Conservation (phyloP, 2,113 vertebrate species). For the Coregonus clupeaformis region DNA sequence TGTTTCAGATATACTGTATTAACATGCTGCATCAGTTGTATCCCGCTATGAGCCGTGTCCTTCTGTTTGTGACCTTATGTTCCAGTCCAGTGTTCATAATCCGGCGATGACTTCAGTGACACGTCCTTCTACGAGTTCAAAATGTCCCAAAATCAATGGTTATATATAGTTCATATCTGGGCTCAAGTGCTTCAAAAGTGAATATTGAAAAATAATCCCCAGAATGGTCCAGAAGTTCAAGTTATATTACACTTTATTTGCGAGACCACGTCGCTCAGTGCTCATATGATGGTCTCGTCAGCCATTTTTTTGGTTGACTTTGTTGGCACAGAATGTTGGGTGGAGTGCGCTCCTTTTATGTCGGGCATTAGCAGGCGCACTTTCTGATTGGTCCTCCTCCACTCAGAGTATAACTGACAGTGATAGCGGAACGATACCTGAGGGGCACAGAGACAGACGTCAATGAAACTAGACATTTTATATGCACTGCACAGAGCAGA, state of each 20-base stretch:
- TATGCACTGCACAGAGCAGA: neutral
- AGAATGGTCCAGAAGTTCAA: neutral
- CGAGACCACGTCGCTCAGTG: neutral
- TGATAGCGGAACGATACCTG: conserved; percentile 95
- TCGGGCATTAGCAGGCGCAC: conserved; percentile 83
- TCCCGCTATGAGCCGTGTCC: conserved; percentile 66
- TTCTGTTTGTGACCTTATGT: conserved; percentile 42
- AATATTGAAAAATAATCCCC: neutral
- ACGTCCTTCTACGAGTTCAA: conserved; percentile 39
- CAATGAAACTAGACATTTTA: neutral
- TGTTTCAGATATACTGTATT: conserved; percentile 68
- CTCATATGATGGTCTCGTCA: conserved; percentile 88
- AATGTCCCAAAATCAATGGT: conserved; percentile 51
- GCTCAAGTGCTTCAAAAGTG: conserved; percentile 56
- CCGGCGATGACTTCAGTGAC: conserved; percentile 38
- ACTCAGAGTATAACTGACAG: conserved; percentile 93
- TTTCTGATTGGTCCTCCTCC: conserved; percentile 93
- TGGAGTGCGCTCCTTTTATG: conserved; percentile 69
- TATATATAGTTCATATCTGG: conserved; percentile 46
- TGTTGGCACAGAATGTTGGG: conserved; percentile 77
- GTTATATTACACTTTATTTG: neutral
- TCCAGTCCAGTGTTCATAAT: conserved; percentile 44
- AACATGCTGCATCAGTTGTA: conserved; percentile 72
- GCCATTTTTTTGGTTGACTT: conserved; percentile 86
- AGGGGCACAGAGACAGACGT: conserved; percentile 14